These are phyloP conservation scores for Atethmia centrago DNA, from an alignment of 2,888 invertebrate genomes.

Conservation along the genomic window DNA sequence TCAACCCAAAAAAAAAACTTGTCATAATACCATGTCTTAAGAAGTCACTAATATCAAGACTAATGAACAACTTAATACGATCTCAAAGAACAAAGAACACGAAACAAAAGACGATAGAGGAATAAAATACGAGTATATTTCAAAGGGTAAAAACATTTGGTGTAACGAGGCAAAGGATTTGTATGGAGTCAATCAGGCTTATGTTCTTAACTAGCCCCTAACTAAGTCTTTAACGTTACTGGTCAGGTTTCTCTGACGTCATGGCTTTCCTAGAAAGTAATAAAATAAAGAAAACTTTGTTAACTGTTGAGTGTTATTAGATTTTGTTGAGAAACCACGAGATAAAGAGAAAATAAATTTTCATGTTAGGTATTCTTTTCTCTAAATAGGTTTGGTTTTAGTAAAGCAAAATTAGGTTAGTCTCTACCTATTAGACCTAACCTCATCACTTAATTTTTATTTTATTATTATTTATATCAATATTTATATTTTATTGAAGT, in stretches of 20 bases:
- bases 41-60: background rate
- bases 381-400: background rate
- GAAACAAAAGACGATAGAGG: constrained; percentile 17
- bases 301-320: constrained; percentile 6
- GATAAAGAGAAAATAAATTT: constrained; percentile 5
- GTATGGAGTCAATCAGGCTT: constrained; percentile 47
- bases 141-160: constrained; percentile 28
- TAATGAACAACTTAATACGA: background rate
- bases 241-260: constrained; percentile 15
- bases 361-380: background rate
- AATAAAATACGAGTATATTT: constrained; percentile 22
- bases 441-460: background rate
- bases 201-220: constrained; percentile 30
- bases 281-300: constrained; percentile 31
- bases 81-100: constrained; percentile 12
- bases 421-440: background rate
- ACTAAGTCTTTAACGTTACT: constrained; percentile 21
- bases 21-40: no score
- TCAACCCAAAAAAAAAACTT: no score
- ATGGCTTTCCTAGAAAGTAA: constrained; percentile 2
- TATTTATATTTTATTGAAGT: background rate
- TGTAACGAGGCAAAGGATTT: constrained; percentile 43
- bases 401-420: background rate
- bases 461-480: no score
- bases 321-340: constrained; percentile 28